Evolutionary conservation across 2,888 invertebrate genomes (phyloP), one percentile per base, ranked within the genome.

Genomic region (Drosophila leonis): DNA sequence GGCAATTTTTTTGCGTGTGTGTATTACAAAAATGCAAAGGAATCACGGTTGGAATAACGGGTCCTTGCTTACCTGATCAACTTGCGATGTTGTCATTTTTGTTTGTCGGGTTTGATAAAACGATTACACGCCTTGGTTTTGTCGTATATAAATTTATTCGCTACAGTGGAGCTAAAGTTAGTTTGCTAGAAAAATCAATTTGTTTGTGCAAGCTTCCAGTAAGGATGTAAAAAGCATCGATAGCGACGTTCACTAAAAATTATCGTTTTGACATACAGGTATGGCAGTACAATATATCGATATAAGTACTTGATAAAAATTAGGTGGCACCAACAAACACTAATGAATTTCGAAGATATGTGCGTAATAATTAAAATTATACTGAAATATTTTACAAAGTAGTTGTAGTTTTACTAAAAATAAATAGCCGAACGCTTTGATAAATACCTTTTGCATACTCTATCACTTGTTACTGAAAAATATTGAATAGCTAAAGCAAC

Each of bases 41-140:
- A 56, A 56, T 48, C 39, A 9, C 4, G 37, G 52, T 54, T 18
- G 37, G 7, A 35, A 18, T 39, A 27, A 15, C 27, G 18, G 41
- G 12, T 44, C 54, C 15, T 55, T 37, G 24, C 71, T 75, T 71
- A 85, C 84, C 83, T 90, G 84, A 48, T 85, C 84, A 52, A 85
- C 83, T 57, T 88, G 88, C 4, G 83, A 72, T 51, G 88, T 80
- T 67, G 88, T 51, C 84, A 85, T 85, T n/a, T 69, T 87, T 13
- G 18, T 41, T 69, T 35, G 24, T 69, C 13, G 56, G 20, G 1
- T 51, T 60, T 35, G 0, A 44, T 33, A 2, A 39, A 61, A 41
- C n/a, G 15, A 5, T 68, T 8, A 9, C 10, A 51, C 8, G 27
- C 27, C 55, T 65, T 42, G 13, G 4, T 54, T 61, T 57, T 39